A percentile compares a stretch with the other conserved stretches of the same genome.
Evolutionary conservation across 2,797 vertebrate species (phyloP).

Genomic region (Tolypeutes matacus): DNA sequence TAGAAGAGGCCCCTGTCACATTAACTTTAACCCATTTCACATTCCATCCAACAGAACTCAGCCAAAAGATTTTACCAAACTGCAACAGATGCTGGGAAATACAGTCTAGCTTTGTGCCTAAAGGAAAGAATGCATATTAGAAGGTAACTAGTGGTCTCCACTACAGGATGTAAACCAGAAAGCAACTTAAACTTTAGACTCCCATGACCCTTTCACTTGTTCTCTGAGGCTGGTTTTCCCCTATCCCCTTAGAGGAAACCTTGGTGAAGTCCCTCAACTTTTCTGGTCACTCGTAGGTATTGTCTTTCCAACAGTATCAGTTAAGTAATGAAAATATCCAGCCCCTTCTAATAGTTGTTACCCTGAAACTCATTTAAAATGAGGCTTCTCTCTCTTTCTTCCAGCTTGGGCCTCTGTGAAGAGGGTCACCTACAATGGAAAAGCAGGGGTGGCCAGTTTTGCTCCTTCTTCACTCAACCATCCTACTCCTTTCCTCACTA

Average conservation of each 20-base stretch:
- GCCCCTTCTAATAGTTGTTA: background rate
- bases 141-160: background rate
- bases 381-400: background rate
- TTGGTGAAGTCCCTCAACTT: background rate
- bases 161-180: background rate
- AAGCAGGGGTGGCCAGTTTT: background rate
- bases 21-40: background rate
- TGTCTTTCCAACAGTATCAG: background rate
- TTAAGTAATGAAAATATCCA: constrained; percentile 22
- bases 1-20: background rate
- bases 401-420: background rate
- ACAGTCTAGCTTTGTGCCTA: background rate
- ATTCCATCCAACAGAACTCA: background rate
- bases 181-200: background rate
- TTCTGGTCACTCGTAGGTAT: background rate
- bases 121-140: background rate
- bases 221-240: background rate
- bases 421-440: background rate
- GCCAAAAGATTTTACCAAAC: background rate
- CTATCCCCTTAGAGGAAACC: background rate
- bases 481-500: background rate
- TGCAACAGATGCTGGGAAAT: background rate
- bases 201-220: background rate
- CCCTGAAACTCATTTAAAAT: background rate
- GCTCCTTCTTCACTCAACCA: background rate